phyloP scores from a whole-genome alignment of 2,888 invertebrate genomes.

The Omphaloscelis lunosa region DNA sequence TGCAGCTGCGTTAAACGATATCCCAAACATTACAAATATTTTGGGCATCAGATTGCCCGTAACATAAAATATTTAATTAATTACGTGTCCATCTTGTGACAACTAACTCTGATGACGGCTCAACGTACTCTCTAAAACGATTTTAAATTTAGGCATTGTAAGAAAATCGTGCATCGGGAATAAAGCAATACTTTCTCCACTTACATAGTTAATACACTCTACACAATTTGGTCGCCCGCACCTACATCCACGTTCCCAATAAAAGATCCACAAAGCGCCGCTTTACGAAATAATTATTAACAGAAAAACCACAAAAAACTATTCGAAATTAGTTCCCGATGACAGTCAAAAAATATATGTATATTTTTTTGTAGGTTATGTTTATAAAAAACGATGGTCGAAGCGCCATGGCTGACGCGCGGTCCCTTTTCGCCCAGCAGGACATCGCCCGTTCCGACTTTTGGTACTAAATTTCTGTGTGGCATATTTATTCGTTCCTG shows the following conservation, averaged over 20 bases:
- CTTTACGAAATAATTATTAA: conserved; percentile 86
- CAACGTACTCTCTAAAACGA: conserved; percentile 16
- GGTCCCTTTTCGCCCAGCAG: conserved; percentile 86
- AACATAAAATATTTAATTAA: too few species aligned
- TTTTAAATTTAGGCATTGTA: conserved; percentile 38
- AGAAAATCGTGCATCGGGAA: conserved; percentile 46
- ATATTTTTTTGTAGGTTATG: conserved; percentile 80
- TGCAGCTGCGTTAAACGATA: neutral
- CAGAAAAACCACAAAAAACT: conserved; percentile 88
- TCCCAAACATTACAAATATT: neutral
- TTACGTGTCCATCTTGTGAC: conserved; percentile 19
- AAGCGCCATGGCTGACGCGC: conserved; percentile 86
- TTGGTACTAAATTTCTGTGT: conserved; percentile 86
- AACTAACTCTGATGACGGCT: neutral
- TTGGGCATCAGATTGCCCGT: neutral
- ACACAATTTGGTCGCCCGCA: conserved; percentile 29
- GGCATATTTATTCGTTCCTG: conserved; percentile 87
- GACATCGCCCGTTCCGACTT: conserved; percentile 73
- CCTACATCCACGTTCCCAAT: conserved; percentile 42
- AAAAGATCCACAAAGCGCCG: conserved; percentile 73
- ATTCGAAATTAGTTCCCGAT: conserved; percentile 90
- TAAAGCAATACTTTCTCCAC: conserved; percentile 42
- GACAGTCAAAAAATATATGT: conserved; percentile 90
- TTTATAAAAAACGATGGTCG: conserved; percentile 76
- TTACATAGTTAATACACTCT: conserved; percentile 27